Evolutionary conservation across 1,140 invertebrate species (phyloP).

Genomic region (Drosophila kikkawai): DNA sequence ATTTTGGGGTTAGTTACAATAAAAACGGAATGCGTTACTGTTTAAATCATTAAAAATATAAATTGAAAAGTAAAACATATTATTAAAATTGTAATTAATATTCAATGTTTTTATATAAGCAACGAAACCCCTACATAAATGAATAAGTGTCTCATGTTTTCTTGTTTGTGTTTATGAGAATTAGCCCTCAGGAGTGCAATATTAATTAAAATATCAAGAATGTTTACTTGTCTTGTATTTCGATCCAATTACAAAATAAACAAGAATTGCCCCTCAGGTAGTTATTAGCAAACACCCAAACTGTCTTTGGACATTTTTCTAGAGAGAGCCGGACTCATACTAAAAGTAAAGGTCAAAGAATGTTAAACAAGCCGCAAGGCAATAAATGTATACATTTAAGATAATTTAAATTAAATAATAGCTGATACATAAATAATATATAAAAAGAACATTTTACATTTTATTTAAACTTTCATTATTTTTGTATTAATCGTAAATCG

Average conservation of each 20-base stretch:
- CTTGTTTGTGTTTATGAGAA: not conserved
- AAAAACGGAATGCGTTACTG: not conserved
- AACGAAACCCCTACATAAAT: too few species aligned
- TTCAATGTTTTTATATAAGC: too few species aligned
- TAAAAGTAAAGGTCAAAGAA: not conserved
- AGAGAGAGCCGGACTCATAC: not conserved
- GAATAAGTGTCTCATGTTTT: too few species aligned
- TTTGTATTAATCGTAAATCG: too few species aligned
- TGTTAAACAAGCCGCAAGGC: not conserved
- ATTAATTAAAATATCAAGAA: not conserved
- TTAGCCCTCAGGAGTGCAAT: not conserved
- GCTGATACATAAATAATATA: too few species aligned
- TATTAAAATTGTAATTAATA: not conserved
- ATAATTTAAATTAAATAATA: too few species aligned
- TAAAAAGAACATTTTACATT: too few species aligned
- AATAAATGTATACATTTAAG: too few species aligned
- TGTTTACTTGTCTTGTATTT: not conserved
- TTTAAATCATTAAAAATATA: not conserved
- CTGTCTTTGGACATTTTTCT: not conserved
- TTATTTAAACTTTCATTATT: too few species aligned
- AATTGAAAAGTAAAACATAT: too few species aligned
- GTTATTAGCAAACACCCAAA: not conserved
- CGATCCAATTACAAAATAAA: constrained; percentile 12
- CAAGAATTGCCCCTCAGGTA: not conserved
- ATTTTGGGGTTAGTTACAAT: not conserved